phyloP scores from a whole-genome alignment of 2,888 invertebrate species.

The Quadroppia sp. region DNA sequence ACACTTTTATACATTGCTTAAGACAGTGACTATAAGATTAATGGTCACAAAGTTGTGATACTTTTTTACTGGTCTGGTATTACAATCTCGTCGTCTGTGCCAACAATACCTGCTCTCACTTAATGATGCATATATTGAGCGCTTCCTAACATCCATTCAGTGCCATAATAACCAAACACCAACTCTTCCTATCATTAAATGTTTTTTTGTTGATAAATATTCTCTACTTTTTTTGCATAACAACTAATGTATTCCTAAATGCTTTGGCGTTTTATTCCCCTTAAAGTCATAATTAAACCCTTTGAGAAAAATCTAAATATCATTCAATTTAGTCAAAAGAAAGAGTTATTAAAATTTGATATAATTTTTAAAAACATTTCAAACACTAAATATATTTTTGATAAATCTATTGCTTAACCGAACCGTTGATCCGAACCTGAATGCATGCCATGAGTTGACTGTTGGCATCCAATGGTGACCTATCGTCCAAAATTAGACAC shows the following conservation, averaged over 20 bases:
- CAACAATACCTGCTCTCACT: constrained; percentile 1
- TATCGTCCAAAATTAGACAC: constrained; percentile 3
- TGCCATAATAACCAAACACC: background rate
- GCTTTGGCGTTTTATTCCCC: background rate
- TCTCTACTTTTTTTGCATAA: background rate
- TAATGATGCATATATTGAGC: background rate
- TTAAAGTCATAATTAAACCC: background rate
- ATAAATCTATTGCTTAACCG: background rate
- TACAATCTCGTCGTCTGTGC: background rate
- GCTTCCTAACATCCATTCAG: background rate
- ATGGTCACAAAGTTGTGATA: constrained; percentile 5
- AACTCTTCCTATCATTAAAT: background rate
- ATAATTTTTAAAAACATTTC: too few relatives aligned
- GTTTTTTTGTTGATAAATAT: background rate
- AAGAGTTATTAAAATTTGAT: too few relatives aligned
- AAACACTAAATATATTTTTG: too few relatives aligned
- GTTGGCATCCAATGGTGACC: constrained; percentile 1
- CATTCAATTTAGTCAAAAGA: too few relatives aligned
- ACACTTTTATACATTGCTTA: background rate
- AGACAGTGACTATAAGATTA: constrained; percentile 13
- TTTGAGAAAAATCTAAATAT: background rate
- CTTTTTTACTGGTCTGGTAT: constrained; percentile 4
- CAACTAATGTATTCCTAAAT: background rate
- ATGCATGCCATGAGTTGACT: background rate
- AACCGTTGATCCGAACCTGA: constrained; percentile 9